Percentiles rank a stretch among this genome's conserved stretches.
phyloP scores from a whole-genome alignment of 2,888 invertebrate species.

The Lepidocyrtinus sp. region DNA sequence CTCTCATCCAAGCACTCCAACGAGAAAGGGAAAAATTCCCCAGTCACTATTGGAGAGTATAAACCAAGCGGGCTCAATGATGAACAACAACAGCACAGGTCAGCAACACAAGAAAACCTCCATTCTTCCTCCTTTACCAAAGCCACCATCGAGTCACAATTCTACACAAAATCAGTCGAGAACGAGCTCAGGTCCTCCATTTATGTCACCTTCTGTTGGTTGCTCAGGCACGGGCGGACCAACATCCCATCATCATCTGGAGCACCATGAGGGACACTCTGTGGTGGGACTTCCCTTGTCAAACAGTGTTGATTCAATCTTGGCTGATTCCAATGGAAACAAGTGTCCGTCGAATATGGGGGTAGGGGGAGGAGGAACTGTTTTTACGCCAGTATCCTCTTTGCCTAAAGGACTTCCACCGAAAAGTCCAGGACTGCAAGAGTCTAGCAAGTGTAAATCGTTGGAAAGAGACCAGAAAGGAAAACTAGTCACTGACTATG shows the following conservation, averaged over 20 bases:
- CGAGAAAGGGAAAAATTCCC: constrained; percentile 84
- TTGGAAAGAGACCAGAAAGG: constrained; percentile 65
- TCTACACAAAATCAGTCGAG: constrained; percentile 58
- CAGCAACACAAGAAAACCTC: constrained; percentile 57
- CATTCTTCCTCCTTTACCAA: constrained; percentile 67
- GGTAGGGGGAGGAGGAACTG: constrained; percentile 54
- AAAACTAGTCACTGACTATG: constrained; percentile 57
- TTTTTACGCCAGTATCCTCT: constrained; percentile 63
- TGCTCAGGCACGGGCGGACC: constrained; percentile 31
- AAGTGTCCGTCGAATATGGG: constrained; percentile 40
- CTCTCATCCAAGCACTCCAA: constrained; percentile 83
- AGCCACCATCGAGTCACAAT: constrained; percentile 62
- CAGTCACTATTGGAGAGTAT: constrained; percentile 79
- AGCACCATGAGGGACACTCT: constrained; percentile 44
- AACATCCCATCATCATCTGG: constrained; percentile 39
- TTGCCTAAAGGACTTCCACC: constrained; percentile 68
- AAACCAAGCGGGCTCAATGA: constrained; percentile 50
- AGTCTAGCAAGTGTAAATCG: constrained; percentile 65
- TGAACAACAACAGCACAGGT: constrained; percentile 28
- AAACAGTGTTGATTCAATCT: constrained; percentile 67
- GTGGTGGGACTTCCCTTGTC: constrained; percentile 57
- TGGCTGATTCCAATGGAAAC: constrained; percentile 53
- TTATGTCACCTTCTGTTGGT: constrained; percentile 63
- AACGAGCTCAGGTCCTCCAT: constrained; percentile 69
- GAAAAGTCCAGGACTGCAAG: constrained; percentile 64